These are phyloP conservation scores for Prosopocoilus inquinatus DNA, from an alignment of 2,888 invertebrate genomes.

Conservation along the genomic window DNA sequence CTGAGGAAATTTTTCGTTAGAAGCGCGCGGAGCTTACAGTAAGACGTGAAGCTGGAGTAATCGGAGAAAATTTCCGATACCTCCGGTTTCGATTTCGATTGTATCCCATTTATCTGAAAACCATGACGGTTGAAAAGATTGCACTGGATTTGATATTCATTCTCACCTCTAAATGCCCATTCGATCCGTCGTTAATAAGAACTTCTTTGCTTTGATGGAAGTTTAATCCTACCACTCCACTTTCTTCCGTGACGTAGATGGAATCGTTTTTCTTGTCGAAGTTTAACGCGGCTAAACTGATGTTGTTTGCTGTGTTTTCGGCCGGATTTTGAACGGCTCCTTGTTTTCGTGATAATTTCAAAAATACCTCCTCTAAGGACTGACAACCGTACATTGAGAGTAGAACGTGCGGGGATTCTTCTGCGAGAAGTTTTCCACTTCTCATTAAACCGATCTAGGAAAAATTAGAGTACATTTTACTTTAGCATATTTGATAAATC, in stretches of 20 bases:
- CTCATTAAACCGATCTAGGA: slow-evolving; percentile 92
- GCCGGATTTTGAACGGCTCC: slow-evolving; percentile 59
- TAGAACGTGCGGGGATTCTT: slow-evolving; percentile 83
- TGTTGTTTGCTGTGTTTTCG: slow-evolving; percentile 60
- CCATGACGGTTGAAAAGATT: not conserved
- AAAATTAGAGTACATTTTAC: not conserved
- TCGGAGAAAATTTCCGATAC: slow-evolving; percentile 52
- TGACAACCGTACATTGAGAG: slow-evolving; percentile 81
- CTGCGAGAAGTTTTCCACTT: slow-evolving; percentile 85
- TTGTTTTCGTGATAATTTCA: slow-evolving; percentile 82
- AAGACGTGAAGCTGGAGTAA: slow-evolving; percentile 66
- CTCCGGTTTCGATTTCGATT: slow-evolving; percentile 18
- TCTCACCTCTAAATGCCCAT: slow-evolving; percentile 61
- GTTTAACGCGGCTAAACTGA: slow-evolving; percentile 76
- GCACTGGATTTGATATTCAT: not conserved
- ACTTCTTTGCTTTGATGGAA: slow-evolving; percentile 91
- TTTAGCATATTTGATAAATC: too few relatives aligned
- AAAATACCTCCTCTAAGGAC: slow-evolving; percentile 88
- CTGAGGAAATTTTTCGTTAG: slow-evolving; percentile 85
- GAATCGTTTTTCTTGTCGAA: slow-evolving; percentile 81
- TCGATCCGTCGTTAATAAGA: slow-evolving; percentile 71
- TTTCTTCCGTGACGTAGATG: slow-evolving; percentile 81
- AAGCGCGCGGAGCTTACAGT: slow-evolving; percentile 80
- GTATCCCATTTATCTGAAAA: slow-evolving; percentile 23
- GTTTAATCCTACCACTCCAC: slow-evolving; percentile 82